Evolutionary conservation across 1,140 invertebrate genomes (phyloP).

Genomic region (Trichogramma pretiosum): DNA sequence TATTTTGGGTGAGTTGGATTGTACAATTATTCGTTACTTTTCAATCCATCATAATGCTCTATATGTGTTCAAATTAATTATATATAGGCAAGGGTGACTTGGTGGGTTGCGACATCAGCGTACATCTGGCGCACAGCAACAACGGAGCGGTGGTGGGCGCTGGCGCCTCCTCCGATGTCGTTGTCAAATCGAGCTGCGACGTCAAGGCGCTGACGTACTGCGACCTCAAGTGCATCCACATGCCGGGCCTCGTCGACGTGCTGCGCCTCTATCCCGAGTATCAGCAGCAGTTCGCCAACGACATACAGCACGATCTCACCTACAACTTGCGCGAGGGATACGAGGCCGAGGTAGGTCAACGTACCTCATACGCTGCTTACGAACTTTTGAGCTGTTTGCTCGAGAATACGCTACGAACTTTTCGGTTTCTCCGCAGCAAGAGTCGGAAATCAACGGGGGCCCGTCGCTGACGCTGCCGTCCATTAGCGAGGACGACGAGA

Average conservation of each 20-base stretch:
- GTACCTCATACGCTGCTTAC: constrained; percentile 1
- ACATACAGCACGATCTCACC: constrained; percentile 91
- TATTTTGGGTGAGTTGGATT: constrained; percentile 75
- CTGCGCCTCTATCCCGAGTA: constrained; percentile 87
- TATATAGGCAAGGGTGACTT: constrained; percentile 84
- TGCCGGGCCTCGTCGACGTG: constrained; percentile 82
- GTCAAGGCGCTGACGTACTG: constrained; percentile 92
- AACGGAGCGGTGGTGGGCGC: constrained; percentile 40
- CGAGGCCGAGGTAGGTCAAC: constrained; percentile 62
- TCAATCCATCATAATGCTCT: background rate
- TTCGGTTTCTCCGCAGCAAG: constrained; percentile 44
- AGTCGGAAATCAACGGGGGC: constrained; percentile 70
- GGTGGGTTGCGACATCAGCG: constrained; percentile 87
- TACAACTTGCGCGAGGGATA: constrained; percentile 92
- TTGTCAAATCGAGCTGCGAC: constrained; percentile 88
- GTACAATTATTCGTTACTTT: background rate
- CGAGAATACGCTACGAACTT: background rate
- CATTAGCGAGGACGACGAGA: constrained; percentile 88
- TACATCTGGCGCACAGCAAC: constrained; percentile 58
- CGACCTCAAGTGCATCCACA: constrained; percentile 89
- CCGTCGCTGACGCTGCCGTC: constrained; percentile 76
- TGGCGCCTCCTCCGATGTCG: constrained; percentile 55
- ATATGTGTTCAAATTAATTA: no score
- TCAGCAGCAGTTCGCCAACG: constrained; percentile 83
- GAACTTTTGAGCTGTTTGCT: no score